Conservation (phyloP, 1,140 invertebrate species). For the Acromyrmex heyeri region DNA sequence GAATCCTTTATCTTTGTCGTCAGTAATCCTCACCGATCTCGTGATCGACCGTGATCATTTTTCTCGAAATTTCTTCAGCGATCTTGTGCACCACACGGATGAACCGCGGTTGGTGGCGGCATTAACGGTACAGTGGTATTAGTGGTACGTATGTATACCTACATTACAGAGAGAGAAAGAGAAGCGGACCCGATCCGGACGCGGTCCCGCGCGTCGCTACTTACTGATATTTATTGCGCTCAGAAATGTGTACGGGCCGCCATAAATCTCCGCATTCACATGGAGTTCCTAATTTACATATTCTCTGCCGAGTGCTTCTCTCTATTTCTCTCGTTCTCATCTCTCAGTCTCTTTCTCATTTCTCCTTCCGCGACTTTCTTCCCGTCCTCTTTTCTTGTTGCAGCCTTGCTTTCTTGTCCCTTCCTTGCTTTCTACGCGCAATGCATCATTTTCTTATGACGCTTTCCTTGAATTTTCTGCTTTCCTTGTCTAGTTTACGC, state of each 20-base stretch:
- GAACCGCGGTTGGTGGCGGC: slow-evolving; percentile 48
- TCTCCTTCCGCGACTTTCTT: slow-evolving; percentile 53
- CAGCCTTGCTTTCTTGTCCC: too few relatives aligned
- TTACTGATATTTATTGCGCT: slow-evolving; percentile 86
- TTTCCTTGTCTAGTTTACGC: neutral
- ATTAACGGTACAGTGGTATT: slow-evolving; percentile 16
- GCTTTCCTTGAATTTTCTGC: slow-evolving; percentile 29
- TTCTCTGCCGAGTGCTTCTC: slow-evolving; percentile 70
- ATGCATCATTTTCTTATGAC: slow-evolving; percentile 24
- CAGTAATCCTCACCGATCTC: slow-evolving; percentile 31
- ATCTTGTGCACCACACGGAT: slow-evolving; percentile 32
- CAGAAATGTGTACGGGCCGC: slow-evolving; percentile 85
- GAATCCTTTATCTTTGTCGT: neutral
- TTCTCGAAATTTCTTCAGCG: slow-evolving; percentile 33
- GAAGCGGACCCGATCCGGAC: slow-evolving; percentile 35
- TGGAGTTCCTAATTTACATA: slow-evolving; percentile 86
- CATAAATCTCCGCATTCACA: slow-evolving; percentile 87
- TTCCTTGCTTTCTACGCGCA: neutral
- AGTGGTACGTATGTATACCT: slow-evolving; percentile 1
- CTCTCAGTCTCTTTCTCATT: slow-evolving; percentile 15
- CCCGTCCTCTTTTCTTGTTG: slow-evolving; percentile 20
- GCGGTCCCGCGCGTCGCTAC: slow-evolving; percentile 80
- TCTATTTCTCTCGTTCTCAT: slow-evolving; percentile 40
- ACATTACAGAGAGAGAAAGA: slow-evolving; percentile 21
- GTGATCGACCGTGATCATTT: slow-evolving; percentile 42